These are phyloP conservation scores for Corythornis vintsioides DNA, from an alignment of 2,113 vertebrate species.

Conservation along the genomic window DNA sequence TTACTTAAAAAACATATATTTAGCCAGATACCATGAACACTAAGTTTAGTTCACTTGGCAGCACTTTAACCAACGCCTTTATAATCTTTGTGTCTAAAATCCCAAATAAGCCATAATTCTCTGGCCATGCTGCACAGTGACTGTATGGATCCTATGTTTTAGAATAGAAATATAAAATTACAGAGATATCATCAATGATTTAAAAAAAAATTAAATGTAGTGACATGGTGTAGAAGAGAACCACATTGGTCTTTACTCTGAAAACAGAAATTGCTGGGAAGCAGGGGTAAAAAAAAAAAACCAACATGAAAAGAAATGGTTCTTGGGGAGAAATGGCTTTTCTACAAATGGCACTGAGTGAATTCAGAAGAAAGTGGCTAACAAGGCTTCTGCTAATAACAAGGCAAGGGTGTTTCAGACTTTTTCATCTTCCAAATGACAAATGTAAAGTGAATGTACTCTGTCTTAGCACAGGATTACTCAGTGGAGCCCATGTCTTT, in stretches of 20 bases:
- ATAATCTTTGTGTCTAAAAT: slow-evolving; percentile 74
- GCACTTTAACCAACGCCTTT: slow-evolving; percentile 60
- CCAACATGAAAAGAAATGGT: slow-evolving; percentile 17
- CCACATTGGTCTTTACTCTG: slow-evolving; percentile 37
- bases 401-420: slow-evolving; percentile 9
- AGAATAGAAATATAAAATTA: slow-evolving; percentile 72
- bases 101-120: slow-evolving; percentile 73
- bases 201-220: slow-evolving; percentile 47
- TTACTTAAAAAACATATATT: slow-evolving; percentile 73
- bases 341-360: not conserved
- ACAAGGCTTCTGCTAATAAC: slow-evolving; percentile 38
- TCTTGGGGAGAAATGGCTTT: slow-evolving; percentile 53
- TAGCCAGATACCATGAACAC: slow-evolving; percentile 69
- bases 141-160: slow-evolving; percentile 66
- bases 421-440: slow-evolving; percentile 27
- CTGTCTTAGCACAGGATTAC: slow-evolving; percentile 12
- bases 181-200: slow-evolving; percentile 72
- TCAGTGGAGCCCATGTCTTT: not conserved
- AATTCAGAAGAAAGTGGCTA: slow-evolving; percentile 44
- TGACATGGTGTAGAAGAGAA: slow-evolving; percentile 46
- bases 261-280: slow-evolving; percentile 65
- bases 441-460: not conserved
- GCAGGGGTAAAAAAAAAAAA: slow-evolving; percentile 7
- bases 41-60: slow-evolving; percentile 75
- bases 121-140: slow-evolving; percentile 57